A percentile compares a stretch with the other conserved stretches of the same genome.
These are phyloP conservation scores for Meteorus colon DNA, from an alignment of 2,888 invertebrate genomes.

Conservation along the genomic window DNA sequence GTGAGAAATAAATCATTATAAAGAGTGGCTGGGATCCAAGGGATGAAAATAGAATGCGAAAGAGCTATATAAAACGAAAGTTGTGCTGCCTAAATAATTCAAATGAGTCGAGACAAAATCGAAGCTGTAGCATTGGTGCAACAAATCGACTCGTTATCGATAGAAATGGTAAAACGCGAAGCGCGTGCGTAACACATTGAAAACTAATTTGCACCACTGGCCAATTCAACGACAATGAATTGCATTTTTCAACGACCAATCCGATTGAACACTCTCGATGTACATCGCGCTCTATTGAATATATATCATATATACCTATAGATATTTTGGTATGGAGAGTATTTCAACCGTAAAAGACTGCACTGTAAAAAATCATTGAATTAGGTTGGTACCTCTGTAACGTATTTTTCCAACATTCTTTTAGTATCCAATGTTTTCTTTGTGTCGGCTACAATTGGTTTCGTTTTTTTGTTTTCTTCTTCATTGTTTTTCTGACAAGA, in stretches of 20 bases:
- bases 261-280: conserved; percentile 13
- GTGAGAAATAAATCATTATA: background rate
- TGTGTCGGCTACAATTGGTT: background rate
- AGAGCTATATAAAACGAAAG: background rate
- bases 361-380: conserved; percentile 36
- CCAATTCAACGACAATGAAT: conserved; percentile 14
- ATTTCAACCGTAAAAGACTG: conserved; percentile 10
- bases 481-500: background rate
- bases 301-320: background rate
- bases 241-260: conserved; percentile 22
- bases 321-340: background rate
- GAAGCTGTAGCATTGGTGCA: conserved; percentile 8
- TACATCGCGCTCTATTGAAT: background rate
- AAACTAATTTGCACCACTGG: conserved; percentile 12
- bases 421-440: conserved; percentile 24
- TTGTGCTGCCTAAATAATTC: background rate
- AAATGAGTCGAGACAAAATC: conserved; percentile 7
- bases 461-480: background rate
- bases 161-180: conserved; percentile 26
- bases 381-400: conserved; percentile 1
- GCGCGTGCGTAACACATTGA: conserved; percentile 18
- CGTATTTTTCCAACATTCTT: conserved; percentile 4
- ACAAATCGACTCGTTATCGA: conserved; percentile 29
- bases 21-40: background rate
- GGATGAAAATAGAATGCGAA: background rate